phyloP scores from a whole-genome alignment of 2,888 invertebrate species.

The Sesamia inferens region DNA sequence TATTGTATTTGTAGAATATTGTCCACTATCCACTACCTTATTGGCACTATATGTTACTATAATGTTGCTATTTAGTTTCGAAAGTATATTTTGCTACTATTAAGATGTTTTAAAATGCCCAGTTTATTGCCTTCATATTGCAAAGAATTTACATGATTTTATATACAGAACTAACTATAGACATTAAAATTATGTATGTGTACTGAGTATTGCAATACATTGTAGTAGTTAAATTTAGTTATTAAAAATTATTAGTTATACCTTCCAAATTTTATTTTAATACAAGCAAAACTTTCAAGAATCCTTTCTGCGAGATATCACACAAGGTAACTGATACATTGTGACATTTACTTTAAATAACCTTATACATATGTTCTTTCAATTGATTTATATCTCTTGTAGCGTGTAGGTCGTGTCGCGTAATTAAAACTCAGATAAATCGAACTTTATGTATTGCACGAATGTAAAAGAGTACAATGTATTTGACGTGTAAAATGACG shows the following conservation, averaged over 20 bases:
- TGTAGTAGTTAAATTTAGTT: constrained; percentile 66
- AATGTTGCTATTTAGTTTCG: constrained; percentile 14
- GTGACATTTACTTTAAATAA: too few relatives aligned
- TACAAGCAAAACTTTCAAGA: not conserved
- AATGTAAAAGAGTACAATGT: too few relatives aligned
- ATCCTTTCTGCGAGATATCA: too few relatives aligned
- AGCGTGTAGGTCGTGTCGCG: too few relatives aligned
- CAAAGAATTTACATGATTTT: constrained; percentile 32
- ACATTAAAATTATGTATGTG: constrained; percentile 37
- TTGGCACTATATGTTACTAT: constrained; percentile 21
- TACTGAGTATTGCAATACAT: constrained; percentile 54
- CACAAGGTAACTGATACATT: too few relatives aligned
- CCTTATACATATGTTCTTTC: too few relatives aligned
- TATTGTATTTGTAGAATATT: constrained; percentile 53
- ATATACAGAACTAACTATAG: not conserved
- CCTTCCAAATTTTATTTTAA: constrained; percentile 24
- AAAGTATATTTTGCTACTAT: constrained; percentile 16
- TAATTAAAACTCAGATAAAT: too few relatives aligned
- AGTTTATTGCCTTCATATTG: constrained; percentile 18
- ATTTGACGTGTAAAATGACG: too few relatives aligned
- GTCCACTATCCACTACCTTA: constrained; percentile 28
- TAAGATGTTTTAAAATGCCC: constrained; percentile 12
- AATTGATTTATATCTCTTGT: too few relatives aligned
- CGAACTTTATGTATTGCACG: too few relatives aligned
- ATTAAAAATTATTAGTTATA: constrained; percentile 71